Evolutionary conservation across 2,113 vertebrate species (phyloP).

Genomic region (Bambusicola thoracicus): DNA sequence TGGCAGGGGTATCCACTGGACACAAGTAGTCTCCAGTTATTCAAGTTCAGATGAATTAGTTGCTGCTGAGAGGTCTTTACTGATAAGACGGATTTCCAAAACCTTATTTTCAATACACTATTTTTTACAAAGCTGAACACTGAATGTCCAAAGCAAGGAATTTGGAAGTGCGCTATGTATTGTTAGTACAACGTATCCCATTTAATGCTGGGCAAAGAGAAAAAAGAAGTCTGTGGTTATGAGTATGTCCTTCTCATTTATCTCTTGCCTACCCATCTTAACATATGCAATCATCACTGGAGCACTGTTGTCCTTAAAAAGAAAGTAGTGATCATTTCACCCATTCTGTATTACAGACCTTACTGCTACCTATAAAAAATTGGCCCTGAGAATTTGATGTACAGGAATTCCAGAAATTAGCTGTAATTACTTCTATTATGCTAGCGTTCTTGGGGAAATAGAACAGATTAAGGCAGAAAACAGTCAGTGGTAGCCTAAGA

Average conservation of each 20-base stretch:
- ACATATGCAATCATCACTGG: not conserved
- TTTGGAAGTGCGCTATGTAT: not conserved
- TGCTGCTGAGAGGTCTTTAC: not conserved
- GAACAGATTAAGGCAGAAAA: not conserved
- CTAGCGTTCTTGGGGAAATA: not conserved
- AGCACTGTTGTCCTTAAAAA: not conserved
- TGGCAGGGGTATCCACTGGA: not conserved
- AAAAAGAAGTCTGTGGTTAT: not conserved
- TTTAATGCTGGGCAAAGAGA: not conserved
- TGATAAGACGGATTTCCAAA: not conserved
- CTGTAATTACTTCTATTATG: not conserved
- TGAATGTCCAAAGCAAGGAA: not conserved
- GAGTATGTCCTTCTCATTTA: not conserved
- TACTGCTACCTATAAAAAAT: not conserved
- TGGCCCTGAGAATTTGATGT: not conserved
- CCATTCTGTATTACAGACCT: not conserved
- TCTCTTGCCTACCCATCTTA: not conserved
- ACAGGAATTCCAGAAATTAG: not conserved
- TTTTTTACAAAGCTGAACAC: not conserved
- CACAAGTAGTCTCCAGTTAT: not conserved
- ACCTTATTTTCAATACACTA: fast-evolving
- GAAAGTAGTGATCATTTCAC: not conserved
- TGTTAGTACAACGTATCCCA: not conserved
- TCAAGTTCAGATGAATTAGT: not conserved
- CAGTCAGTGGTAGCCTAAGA: not conserved